These are phyloP conservation scores for Microcebus jonahi DNA, from an alignment of 2,113 vertebrate species.

Conservation along the genomic window DNA sequence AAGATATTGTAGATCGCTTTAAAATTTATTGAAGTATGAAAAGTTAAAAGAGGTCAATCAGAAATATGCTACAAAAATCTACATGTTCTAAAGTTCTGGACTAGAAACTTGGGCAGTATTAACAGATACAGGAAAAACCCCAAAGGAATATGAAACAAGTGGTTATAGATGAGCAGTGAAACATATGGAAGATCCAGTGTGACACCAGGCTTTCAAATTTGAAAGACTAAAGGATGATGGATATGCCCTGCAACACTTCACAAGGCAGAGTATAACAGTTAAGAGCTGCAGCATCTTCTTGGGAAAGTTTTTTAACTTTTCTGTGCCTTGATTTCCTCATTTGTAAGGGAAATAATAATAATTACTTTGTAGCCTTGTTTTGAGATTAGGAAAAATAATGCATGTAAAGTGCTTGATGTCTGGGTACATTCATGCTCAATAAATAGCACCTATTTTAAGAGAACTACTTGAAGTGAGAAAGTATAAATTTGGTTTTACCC, in stretches of 20 bases:
- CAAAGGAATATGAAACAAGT: not conserved
- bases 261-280: not conserved
- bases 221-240: not conserved
- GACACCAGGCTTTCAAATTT: not conserved
- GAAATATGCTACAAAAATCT: not conserved
- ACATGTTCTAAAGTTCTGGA: not conserved
- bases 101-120: not conserved
- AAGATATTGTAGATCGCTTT: not conserved
- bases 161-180: not conserved
- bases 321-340: not conserved
- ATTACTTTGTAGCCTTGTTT: not conserved
- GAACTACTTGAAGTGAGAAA: not conserved
- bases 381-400: not conserved
- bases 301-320: not conserved
- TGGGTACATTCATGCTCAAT: not conserved
- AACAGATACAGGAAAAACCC: not conserved
- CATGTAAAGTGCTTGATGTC: not conserved
- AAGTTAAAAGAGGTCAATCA: not conserved
- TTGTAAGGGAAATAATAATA: not conserved
- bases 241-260: fast-evolving
- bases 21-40: slow-evolving; percentile 9
- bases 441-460: not conserved
- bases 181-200: not conserved
- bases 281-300: not conserved
- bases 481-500: not conserved